These are phyloP conservation scores for Cantharis lateralis DNA, from an alignment of 2,888 invertebrate species.

Conservation along the genomic window DNA sequence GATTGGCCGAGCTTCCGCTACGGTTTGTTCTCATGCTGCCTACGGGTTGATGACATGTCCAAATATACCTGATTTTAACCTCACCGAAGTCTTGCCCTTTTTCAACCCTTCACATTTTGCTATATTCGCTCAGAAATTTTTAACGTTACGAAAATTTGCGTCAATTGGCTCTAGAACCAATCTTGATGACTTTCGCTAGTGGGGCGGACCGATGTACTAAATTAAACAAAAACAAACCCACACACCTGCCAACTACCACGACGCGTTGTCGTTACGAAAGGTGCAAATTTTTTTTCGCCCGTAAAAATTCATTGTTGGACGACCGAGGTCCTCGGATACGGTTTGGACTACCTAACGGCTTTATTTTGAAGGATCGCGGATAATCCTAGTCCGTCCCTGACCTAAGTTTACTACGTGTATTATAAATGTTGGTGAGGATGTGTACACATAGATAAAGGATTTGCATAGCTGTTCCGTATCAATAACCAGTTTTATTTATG, in stretches of 20 bases:
- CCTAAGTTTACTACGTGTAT: background rate
- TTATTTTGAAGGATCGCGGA: background rate
- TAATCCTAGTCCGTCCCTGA: background rate
- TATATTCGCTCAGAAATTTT: background rate
- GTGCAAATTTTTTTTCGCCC: background rate
- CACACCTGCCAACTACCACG: background rate
- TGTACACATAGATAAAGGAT: slow-evolving; percentile 5
- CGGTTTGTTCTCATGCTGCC: slow-evolving; percentile 33
- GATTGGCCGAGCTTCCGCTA: slow-evolving; percentile 32
- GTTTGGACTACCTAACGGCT: background rate
- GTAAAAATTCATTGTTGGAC: background rate
- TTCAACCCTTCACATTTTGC: background rate
- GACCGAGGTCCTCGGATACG: background rate
- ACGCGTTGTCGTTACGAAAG: background rate
- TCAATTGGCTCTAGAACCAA: background rate
- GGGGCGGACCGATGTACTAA: background rate
- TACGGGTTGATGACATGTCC: slow-evolving; percentile 40
- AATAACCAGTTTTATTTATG: slow-evolving; percentile 7
- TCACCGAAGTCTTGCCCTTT: background rate
- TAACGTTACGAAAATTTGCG: background rate
- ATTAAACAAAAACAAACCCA: background rate
- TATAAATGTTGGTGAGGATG: background rate
- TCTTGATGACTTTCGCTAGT: background rate
- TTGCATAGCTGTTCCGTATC: slow-evolving; percentile 13
- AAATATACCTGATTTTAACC: slow-evolving; percentile 19